Percentiles rank a stretch among this genome's conserved stretches.
Conservation (phyloP, 1,140 invertebrate species). For the Trichoplusia ni region DNA sequence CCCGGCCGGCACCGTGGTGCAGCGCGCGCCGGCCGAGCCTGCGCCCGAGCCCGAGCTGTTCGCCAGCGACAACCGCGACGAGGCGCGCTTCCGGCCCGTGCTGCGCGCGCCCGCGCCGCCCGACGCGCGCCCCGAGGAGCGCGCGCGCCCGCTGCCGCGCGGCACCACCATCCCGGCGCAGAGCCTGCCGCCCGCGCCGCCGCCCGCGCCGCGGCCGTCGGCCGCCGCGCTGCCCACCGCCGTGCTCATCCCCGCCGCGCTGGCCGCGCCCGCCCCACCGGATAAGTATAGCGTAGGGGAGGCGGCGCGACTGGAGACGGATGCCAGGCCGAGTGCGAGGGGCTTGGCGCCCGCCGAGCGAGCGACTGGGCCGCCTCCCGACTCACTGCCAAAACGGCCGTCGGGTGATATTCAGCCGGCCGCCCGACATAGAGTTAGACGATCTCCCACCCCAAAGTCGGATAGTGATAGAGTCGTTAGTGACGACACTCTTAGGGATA, state of each 20-base stretch:
- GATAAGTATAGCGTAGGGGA: conserved; percentile 19
- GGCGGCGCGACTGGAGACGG: conserved; percentile 2
- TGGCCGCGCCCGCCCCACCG: not conserved
- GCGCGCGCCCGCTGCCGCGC: conserved; percentile 56
- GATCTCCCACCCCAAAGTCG: conserved; percentile 69
- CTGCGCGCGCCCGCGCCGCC: conserved; percentile 70
- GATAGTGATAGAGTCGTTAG: conserved; percentile 55
- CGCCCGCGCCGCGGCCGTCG: conserved; percentile 60
- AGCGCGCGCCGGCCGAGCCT: conserved; percentile 69
- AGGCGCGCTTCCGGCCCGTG: conserved; percentile 84
- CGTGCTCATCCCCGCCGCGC: too few relatives aligned
- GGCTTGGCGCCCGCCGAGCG: conserved; percentile 48
- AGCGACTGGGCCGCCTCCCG: conserved; percentile 39
- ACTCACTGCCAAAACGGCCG: conserved; percentile 68
- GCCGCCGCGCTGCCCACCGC: conserved; percentile 51
- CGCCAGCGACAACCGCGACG: conserved; percentile 84
- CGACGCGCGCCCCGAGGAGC: conserved; percentile 40
- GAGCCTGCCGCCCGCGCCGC: conserved; percentile 42
- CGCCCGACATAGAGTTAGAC: conserved; percentile 66
- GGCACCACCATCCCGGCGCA: conserved; percentile 72
- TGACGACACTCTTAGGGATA: conserved; percentile 59
- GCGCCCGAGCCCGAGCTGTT: conserved; percentile 80
- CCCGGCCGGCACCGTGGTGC: conserved; percentile 86
- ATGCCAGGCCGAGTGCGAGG: conserved; percentile 29
- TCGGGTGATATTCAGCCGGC: conserved; percentile 71